Evolutionary conservation across 2,888 invertebrate species (phyloP), one percentile per base, ranked within the genome.

Genomic region (Eupeodes luniger): DNA sequence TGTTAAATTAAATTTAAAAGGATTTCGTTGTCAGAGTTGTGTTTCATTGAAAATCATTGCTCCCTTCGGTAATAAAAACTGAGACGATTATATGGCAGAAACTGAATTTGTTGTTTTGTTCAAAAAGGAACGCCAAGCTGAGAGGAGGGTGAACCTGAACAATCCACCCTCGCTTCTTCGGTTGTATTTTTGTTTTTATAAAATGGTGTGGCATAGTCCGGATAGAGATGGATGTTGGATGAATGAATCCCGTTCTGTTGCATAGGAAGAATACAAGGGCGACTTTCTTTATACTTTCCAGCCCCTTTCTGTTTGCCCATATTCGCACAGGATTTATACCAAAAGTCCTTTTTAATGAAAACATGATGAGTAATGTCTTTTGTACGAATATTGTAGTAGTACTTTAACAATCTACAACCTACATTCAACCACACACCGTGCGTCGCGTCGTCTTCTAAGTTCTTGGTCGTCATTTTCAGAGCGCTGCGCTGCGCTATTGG

Each of bases 1-100:
- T 89, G 87, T 89, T 89, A 84, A 87, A 89, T 89, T 89, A 87
- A 87, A 89, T 89, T 89, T 85, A 89, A 89, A 88, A 88, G 88
- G 88, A 88, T 88, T 88, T 88, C 88, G 88, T 88, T 88, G 88
- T 88, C 85, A 88, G 88, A 85, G 85, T 79, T 85, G 78, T 85
- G 88, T 88, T 88, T 88, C 88, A 88, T 88, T 88, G 88, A 88
- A 88, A 88, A 88, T 88, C 88, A 88, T 88, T 88, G 88, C 88
- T 88, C 88, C 88, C 88, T 88, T 88, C 81, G 88, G 88, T 88
- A 85, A 88, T 88, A 88, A 88, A 88, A 88, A 88, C 88, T 81
- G 81, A 88, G 85, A 88, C 88, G 88, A 88, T 88, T 88, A 85
- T 85, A 85, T 85, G 88, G 81, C 78, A 81, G n/a, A 75, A 78